Evolutionary conservation across 2,797 vertebrate species (phyloP).

Genomic region (Allobates femoralis): DNA sequence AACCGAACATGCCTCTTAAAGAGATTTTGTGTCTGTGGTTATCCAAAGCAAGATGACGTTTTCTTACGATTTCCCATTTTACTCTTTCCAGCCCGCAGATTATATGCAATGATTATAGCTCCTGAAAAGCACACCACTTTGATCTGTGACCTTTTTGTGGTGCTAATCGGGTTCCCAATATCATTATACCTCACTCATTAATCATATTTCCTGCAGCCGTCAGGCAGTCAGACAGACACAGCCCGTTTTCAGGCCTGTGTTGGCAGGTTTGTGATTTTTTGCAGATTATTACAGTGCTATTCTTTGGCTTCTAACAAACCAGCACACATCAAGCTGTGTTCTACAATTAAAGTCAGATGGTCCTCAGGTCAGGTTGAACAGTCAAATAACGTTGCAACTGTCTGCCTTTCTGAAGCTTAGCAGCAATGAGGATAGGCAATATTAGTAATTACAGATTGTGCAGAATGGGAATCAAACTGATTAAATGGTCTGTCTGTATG

Average conservation of each 20-base stretch:
- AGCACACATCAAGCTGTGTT: constrained; percentile 83
- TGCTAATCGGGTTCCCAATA: constrained; percentile 96
- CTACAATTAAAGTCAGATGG: constrained; percentile 87
- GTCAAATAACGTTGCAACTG: constrained; percentile 82
- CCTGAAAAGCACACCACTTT: constrained; percentile 81
- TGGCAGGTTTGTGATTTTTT: constrained; percentile 83
- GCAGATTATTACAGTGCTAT: constrained; percentile 80
- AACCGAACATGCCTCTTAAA: constrained; percentile 26
- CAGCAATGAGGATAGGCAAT: constrained; percentile 76
- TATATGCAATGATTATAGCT: constrained; percentile 74
- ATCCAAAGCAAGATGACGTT: constrained; percentile 67
- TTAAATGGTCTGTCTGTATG: constrained; percentile 75
- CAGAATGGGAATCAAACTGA: constrained; percentile 74
- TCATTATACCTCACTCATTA: constrained; percentile 92
- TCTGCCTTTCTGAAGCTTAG: constrained; percentile 78
- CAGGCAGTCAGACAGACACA: constrained; percentile 80
- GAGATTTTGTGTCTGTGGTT: constrained; percentile 50
- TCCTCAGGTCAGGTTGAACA: constrained; percentile 81
- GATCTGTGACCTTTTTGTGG: constrained; percentile 92
- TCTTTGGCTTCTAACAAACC: constrained; percentile 77
- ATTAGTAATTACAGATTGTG: constrained; percentile 78
- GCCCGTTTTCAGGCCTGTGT: constrained; percentile 76
- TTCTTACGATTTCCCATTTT: constrained; percentile 70
- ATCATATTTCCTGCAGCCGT: constrained; percentile 89
- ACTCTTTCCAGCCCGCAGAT: constrained; percentile 73